Conservation (phyloP, 2,113 vertebrate genomes). For the Perca fluviatilis region DNA sequence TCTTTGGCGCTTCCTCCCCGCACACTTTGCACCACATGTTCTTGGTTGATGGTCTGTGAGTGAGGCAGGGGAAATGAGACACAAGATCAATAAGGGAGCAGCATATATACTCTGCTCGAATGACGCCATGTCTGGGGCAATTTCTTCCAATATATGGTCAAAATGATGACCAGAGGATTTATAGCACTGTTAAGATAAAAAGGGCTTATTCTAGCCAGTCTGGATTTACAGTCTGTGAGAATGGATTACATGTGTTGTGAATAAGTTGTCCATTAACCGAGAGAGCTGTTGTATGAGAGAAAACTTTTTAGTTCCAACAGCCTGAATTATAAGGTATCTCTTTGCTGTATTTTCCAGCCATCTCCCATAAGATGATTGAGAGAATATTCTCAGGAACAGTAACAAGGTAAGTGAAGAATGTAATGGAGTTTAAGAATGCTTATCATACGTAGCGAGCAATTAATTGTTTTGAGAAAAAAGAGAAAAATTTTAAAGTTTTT, state of each 20-base stretch:
- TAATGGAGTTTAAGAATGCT: background rate
- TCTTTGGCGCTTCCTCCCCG: constrained; percentile 37
- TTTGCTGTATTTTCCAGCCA: constrained; percentile 79
- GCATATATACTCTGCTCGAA: constrained; percentile 52
- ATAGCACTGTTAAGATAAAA: constrained; percentile 65
- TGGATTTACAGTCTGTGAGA: constrained; percentile 71
- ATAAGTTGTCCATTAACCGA: constrained; percentile 36
- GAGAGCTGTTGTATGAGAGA: constrained; percentile 29
- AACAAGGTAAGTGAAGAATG: constrained; percentile 84
- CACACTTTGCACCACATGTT: constrained; percentile 72
- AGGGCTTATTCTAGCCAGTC: constrained; percentile 23
- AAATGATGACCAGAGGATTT: constrained; percentile 69
- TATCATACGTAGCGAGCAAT: background rate
- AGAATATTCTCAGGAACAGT: constrained; percentile 96
- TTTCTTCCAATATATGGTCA: constrained; percentile 59
- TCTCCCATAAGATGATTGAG: constrained; percentile 93
- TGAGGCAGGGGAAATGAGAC: constrained; percentile 72
- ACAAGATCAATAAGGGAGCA: constrained; percentile 74
- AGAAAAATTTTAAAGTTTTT: too few species aligned
- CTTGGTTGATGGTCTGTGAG: constrained; percentile 66
- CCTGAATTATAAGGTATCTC: constrained; percentile 38
- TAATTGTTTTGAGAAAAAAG: background rate
- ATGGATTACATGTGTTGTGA: constrained; percentile 67
- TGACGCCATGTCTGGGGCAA: constrained; percentile 78
- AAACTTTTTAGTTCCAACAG: background rate